Evolutionary conservation across 2,797 vertebrate species (phyloP).

Genomic region (Psittacula echo): DNA sequence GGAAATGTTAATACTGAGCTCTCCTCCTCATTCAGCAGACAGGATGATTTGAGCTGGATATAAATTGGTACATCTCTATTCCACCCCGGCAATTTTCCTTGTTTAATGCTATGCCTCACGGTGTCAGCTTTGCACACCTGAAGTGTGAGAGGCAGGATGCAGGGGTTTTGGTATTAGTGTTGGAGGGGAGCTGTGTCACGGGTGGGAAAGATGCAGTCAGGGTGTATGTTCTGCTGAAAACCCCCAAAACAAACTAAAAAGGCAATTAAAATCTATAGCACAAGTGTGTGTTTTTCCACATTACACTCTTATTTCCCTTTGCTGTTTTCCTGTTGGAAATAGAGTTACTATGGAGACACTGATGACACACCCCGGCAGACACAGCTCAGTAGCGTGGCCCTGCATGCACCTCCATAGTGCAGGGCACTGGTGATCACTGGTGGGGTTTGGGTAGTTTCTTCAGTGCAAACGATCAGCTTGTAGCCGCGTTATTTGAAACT

Average conservation of each 20-base stretch:
- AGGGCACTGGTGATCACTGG: neutral
- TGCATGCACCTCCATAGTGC: neutral
- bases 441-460: neutral
- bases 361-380: neutral
- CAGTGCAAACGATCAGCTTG: rapidly evolving
- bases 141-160: neutral
- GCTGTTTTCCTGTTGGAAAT: slow-evolving; percentile 13
- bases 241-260: neutral
- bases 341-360: slow-evolving; percentile 35
- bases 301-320: neutral
- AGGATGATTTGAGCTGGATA: neutral
- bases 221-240: neutral
- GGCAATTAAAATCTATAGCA: neutral
- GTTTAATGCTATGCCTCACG: neutral
- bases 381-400: neutral
- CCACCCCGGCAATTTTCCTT: rapidly evolving
- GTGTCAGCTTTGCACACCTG: neutral
- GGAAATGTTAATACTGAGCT: neutral
- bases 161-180: rapidly evolving
- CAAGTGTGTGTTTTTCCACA: neutral
- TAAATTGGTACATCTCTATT: neutral
- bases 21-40: neutral
- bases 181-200: neutral
- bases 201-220: neutral
- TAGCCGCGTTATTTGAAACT: neutral